Conservation (phyloP, 2,113 vertebrate species). For the Silurus glanis region DNA sequence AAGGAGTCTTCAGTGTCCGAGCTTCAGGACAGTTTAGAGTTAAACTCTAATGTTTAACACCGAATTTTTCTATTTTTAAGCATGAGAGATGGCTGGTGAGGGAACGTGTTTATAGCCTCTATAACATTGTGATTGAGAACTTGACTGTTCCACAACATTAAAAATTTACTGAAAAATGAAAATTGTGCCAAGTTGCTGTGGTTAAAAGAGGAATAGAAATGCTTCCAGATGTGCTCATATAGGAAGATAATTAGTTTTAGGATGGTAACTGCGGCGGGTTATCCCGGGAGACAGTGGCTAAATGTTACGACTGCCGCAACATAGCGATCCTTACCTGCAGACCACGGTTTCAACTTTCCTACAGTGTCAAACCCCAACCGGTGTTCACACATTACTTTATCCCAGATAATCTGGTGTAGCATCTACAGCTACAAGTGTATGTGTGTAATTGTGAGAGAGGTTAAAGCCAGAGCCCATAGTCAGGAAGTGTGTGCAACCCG, state of each 20-base stretch:
- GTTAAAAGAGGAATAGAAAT: not conserved
- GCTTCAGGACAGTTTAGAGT: not conserved
- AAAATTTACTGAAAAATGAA: too few relatives aligned
- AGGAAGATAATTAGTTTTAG: not conserved
- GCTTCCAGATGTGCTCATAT: not conserved
- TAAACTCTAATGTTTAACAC: too few relatives aligned
- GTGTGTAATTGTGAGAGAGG: not conserved
- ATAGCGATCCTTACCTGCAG: not conserved
- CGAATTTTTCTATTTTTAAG: too few relatives aligned
- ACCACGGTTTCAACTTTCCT: slow-evolving; percentile 3
- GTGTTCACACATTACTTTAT: slow-evolving; percentile 10
- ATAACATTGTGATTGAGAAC: too few relatives aligned
- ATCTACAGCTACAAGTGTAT: not conserved
- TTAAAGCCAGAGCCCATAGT: not conserved
- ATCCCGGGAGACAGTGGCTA: not conserved
- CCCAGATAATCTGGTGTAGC: not conserved
- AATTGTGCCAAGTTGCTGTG: not conserved
- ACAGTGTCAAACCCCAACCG: not conserved
- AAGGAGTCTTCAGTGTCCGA: not conserved
- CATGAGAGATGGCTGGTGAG: too few relatives aligned
- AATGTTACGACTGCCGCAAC: not conserved
- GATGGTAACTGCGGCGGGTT: not conserved
- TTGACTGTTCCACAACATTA: too few relatives aligned
- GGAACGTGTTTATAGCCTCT: too few relatives aligned
- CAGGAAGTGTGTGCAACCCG: slow-evolving; percentile 14